Percentiles rank a stretch among this genome's conserved stretches.
phyloP scores from a whole-genome alignment of 2,797 vertebrate species.

The Arremon brunneinucha region DNA sequence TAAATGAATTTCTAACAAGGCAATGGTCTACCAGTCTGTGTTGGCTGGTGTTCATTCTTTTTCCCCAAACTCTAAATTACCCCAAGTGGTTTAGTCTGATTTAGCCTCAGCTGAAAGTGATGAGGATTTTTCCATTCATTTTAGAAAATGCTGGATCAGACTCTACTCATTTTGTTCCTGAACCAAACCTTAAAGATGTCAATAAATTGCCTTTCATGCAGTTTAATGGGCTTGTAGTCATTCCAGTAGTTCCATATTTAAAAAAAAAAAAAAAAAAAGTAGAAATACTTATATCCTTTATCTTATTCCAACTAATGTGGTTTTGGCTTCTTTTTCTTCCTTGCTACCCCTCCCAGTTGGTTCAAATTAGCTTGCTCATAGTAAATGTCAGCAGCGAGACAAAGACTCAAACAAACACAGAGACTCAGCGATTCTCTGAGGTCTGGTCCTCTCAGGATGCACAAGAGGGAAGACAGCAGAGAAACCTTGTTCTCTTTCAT shows the following conservation, averaged over 20 bases:
- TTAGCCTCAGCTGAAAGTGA: background rate
- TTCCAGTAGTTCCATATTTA: background rate
- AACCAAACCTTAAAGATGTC: conserved; percentile 18
- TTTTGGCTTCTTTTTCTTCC: background rate
- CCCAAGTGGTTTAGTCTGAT: background rate
- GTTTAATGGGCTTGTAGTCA: background rate
- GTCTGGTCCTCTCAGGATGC: background rate
- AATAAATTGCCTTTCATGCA: background rate
- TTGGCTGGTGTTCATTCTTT: background rate
- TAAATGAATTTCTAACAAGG: background rate
- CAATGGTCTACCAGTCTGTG: background rate
- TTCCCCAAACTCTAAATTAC: background rate
- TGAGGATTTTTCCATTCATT: conserved; percentile 18
- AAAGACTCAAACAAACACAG: background rate
- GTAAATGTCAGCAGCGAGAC: background rate
- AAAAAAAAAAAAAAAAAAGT: background rate
- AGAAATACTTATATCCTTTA: background rate
- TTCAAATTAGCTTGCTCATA: conserved; percentile 7
- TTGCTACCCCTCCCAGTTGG: background rate
- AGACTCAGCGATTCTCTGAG: background rate
- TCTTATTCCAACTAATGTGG: background rate
- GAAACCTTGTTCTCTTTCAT: background rate
- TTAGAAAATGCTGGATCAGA: background rate
- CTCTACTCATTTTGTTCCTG: background rate
- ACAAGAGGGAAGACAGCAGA: background rate